These are phyloP conservation scores for Harmothoe impar DNA, from an alignment of 2,888 invertebrate genomes.

Conservation along the genomic window DNA sequence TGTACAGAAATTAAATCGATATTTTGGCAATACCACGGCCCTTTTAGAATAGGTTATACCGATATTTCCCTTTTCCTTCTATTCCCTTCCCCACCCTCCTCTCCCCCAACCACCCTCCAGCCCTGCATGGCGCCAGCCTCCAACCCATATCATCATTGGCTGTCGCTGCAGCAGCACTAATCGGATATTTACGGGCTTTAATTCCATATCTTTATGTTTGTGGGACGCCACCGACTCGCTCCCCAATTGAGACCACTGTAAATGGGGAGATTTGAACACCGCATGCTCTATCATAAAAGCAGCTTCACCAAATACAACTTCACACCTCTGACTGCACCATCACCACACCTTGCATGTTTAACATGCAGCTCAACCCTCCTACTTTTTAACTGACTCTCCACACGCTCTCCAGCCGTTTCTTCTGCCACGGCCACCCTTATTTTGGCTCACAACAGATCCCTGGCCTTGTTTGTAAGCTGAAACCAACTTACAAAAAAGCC, in stretches of 20 bases:
- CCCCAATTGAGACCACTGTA: neutral
- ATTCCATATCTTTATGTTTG: neutral
- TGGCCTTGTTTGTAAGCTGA: constrained; percentile 7
- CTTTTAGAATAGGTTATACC: too few relatives aligned
- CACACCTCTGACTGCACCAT: neutral
- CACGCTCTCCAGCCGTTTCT: neutral
- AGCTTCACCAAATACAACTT: neutral
- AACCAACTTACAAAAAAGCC: constrained; percentile 10
- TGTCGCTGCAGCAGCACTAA: constrained; percentile 13
- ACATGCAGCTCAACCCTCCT: neutral
- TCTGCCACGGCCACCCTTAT: neutral
- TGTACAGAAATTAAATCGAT: too few relatives aligned
- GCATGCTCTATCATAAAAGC: neutral
- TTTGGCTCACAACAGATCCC: constrained; percentile 30
- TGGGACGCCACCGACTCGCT: neutral
- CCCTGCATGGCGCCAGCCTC: neutral
- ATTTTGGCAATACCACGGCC: too few relatives aligned
- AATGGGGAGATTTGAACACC: neutral
- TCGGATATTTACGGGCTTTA: constrained; percentile 3
- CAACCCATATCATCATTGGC: neutral
- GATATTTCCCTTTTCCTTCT: too few relatives aligned
- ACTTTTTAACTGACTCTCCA: neutral
- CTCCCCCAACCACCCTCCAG: neutral
- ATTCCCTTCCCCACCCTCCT: neutral
- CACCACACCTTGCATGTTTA: neutral